Evolutionary conservation across 1,140 invertebrate species (phyloP).

Genomic region (Ceratosolen solmsi): DNA sequence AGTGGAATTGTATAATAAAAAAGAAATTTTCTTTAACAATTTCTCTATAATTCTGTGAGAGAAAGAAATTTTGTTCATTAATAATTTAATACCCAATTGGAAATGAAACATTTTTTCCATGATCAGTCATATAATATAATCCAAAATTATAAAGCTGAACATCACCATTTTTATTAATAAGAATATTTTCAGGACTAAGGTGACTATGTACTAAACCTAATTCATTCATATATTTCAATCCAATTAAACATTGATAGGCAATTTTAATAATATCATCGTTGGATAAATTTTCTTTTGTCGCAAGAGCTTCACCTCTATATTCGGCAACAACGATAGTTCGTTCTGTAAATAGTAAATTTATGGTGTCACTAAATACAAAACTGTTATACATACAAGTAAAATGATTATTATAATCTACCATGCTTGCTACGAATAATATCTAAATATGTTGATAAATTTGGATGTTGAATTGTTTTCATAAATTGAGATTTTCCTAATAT

Average conservation of each 20-base stretch:
- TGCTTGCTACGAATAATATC: constrained; percentile 95
- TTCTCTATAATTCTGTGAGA: no score
- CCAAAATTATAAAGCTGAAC: constrained; percentile 95
- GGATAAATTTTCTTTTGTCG: constrained; percentile 66
- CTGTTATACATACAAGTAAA: constrained; percentile 18
- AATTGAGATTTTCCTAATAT: constrained; percentile 92
- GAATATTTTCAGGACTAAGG: constrained; percentile 88
- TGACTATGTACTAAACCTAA: constrained; percentile 85
- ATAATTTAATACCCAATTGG: constrained; percentile 84
- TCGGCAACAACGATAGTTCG: constrained; percentile 92
- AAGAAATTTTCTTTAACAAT: no score
- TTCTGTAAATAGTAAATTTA: constrained; percentile 76
- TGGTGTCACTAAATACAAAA: not conserved
- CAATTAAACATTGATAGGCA: constrained; percentile 82
- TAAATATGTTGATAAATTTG: constrained; percentile 89
- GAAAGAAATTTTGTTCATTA: no score
- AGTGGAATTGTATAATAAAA: not conserved
- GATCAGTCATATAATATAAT: constrained; percentile 91
- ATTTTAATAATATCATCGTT: constrained; percentile 76
- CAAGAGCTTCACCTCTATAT: constrained; percentile 81
- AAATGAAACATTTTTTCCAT: constrained; percentile 89
- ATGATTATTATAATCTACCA: constrained; percentile 76
- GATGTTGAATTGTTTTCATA: constrained; percentile 86
- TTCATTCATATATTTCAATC: constrained; percentile 82
- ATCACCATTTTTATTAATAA: constrained; percentile 81